These are phyloP conservation scores for Mycetomoellerius zeteki DNA, from an alignment of 1,140 invertebrate genomes.

Conservation along the genomic window DNA sequence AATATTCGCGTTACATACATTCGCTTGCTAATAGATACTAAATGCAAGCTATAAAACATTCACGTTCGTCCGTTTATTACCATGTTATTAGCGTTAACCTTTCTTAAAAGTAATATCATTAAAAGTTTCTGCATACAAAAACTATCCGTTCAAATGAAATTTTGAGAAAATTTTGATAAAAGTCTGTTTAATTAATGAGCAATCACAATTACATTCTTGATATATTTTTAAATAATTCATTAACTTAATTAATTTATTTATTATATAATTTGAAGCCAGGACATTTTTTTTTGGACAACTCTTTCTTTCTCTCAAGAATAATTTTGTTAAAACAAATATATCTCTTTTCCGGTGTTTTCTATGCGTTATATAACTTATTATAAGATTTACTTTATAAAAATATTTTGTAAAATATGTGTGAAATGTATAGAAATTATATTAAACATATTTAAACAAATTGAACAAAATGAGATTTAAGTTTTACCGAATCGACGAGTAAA, in stretches of 20 bases:
- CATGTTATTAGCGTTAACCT: constrained; percentile 11
- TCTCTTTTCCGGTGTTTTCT: not conserved
- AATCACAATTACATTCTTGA: not conserved
- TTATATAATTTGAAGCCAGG: not conserved
- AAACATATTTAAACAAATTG: not conserved
- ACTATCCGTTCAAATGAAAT: not conserved
- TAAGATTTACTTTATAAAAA: not conserved
- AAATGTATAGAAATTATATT: not conserved
- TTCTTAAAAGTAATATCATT: not conserved
- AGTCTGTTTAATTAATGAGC: not conserved
- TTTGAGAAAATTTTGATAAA: not conserved
- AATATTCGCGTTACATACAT: constrained; percentile 43
- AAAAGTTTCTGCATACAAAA: not conserved
- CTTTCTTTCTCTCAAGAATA: not conserved
- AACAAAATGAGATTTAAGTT: not conserved
- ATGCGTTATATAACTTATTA: not conserved
- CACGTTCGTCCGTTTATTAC: not conserved
- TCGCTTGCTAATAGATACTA: constrained; percentile 45
- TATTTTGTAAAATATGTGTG: not conserved
- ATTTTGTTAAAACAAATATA: not conserved
- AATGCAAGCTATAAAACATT: constrained; percentile 41
- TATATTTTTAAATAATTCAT: not conserved
- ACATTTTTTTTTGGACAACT: not conserved
- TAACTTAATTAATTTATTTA: not conserved
- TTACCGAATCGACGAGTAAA: not conserved